Conservation (phyloP, 2,113 vertebrate genomes). For the Gyps fulvus region DNA sequence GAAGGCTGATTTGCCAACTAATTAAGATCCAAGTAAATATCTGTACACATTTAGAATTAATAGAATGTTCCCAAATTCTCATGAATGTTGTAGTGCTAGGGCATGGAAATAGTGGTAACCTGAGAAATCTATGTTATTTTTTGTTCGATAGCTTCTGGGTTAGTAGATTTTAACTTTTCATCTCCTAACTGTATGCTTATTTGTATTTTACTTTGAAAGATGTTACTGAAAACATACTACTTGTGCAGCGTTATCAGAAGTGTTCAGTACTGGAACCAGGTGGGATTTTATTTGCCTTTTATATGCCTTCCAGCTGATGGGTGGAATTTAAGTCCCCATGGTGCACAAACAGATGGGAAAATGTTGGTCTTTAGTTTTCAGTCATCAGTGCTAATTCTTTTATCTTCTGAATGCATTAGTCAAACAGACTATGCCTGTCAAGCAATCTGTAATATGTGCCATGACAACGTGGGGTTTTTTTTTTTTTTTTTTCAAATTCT, state of each 20-base stretch:
- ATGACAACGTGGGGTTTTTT: not conserved
- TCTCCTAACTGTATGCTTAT: not conserved
- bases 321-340: not conserved
- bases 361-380: not conserved
- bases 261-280: not conserved
- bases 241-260: not conserved
- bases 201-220: not conserved
- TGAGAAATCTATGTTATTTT: not conserved
- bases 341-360: slow-evolving; percentile 10
- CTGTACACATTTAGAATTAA: not conserved
- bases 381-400: slow-evolving; percentile 69
- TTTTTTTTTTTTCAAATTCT: not conserved
- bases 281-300: slow-evolving; percentile 17
- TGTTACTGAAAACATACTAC: not conserved
- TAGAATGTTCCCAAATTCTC: not conserved
- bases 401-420: slow-evolving; percentile 68
- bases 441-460: not conserved
- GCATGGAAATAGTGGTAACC: not conserved
- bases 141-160: not conserved
- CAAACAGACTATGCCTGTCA: slow-evolving; percentile 9
- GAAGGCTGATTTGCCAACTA: not conserved
- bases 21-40: not conserved
- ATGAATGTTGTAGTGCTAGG: not conserved
- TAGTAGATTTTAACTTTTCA: not conserved
- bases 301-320: not conserved